Percentiles rank a stretch among this genome's conserved stretches.
These are phyloP conservation scores for Lingula anatina DNA, from an alignment of 2,888 invertebrate genomes.

Conservation along the genomic window DNA sequence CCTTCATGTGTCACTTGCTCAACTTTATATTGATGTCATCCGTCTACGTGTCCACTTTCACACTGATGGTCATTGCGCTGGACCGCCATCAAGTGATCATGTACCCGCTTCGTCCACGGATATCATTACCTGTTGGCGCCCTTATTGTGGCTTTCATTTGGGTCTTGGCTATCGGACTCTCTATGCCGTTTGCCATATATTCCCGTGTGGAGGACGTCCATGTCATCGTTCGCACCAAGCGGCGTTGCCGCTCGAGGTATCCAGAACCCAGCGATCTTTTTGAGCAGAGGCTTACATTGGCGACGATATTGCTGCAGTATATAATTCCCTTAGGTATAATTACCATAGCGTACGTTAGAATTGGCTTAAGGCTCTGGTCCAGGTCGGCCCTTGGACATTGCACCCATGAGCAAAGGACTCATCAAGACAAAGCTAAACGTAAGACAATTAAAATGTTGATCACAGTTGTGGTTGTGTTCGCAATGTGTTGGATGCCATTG, in stretches of 20 bases:
- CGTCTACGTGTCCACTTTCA: slow-evolving; percentile 54
- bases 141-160: slow-evolving; percentile 47
- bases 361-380: slow-evolving; percentile 43
- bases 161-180: slow-evolving; percentile 40
- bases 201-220: slow-evolving; percentile 26
- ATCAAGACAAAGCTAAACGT: slow-evolving; percentile 47
- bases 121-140: slow-evolving; percentile 45
- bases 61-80: slow-evolving; percentile 53
- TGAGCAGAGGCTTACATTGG: slow-evolving; percentile 47
- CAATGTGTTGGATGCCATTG: slow-evolving; percentile 55
- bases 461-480: slow-evolving; percentile 52
- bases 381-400: slow-evolving; percentile 48
- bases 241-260: slow-evolving; percentile 46
- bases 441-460: slow-evolving; percentile 55
- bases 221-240: slow-evolving; percentile 14
- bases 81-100: slow-evolving; percentile 53
- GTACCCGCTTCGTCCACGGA: slow-evolving; percentile 50
- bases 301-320: slow-evolving; percentile 52
- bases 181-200: slow-evolving; percentile 52
- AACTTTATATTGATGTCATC: slow-evolving; percentile 52
- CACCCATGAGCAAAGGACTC: slow-evolving; percentile 48
- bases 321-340: slow-evolving; percentile 51
- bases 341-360: slow-evolving; percentile 49
- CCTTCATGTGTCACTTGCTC: slow-evolving; percentile 49
- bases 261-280: slow-evolving; percentile 37